Percentiles rank a stretch among this genome's conserved stretches.
phyloP scores from a whole-genome alignment of 2,888 invertebrate species.

The Auanema sp. region DNA sequence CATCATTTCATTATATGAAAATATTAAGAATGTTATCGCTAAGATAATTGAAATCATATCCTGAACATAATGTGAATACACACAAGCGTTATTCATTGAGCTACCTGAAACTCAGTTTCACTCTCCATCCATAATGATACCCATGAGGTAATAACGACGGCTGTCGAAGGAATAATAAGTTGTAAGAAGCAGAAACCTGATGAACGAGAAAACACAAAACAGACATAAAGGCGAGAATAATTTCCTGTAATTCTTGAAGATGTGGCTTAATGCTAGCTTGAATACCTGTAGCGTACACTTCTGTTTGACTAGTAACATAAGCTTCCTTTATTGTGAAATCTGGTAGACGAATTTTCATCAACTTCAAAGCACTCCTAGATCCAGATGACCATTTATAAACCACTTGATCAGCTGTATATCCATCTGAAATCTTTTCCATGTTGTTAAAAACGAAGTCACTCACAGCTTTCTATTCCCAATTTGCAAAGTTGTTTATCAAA shows the following conservation, averaged over 20 bases:
- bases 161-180: slow-evolving; percentile 60
- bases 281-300: slow-evolving; percentile 55
- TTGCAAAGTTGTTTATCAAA: slow-evolving; percentile 62
- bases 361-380: slow-evolving; percentile 41
- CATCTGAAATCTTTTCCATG: slow-evolving; percentile 40
- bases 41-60: slow-evolving; percentile 63
- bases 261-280: not conserved
- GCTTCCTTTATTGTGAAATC: slow-evolving; percentile 61
- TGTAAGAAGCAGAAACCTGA: slow-evolving; percentile 62
- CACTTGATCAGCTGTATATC: slow-evolving; percentile 60
- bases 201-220: slow-evolving; percentile 57
- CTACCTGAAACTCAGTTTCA: slow-evolving; percentile 55
- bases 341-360: slow-evolving; percentile 56
- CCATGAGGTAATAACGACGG: slow-evolving; percentile 62
- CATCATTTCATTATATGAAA: slow-evolving; percentile 59
- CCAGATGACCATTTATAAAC: slow-evolving; percentile 58
- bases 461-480: slow-evolving; percentile 61
- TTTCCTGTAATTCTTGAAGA: slow-evolving; percentile 33
- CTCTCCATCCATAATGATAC: slow-evolving; percentile 62
- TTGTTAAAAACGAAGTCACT: slow-evolving; percentile 22
- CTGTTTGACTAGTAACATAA: slow-evolving; percentile 58
- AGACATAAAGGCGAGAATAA: slow-evolving; percentile 61
- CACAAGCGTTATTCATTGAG: not conserved
- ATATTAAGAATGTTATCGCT: slow-evolving; percentile 60
- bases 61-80: slow-evolving; percentile 27